Conservation (phyloP, 2,113 vertebrate genomes). For the Panthera leo region DNA sequence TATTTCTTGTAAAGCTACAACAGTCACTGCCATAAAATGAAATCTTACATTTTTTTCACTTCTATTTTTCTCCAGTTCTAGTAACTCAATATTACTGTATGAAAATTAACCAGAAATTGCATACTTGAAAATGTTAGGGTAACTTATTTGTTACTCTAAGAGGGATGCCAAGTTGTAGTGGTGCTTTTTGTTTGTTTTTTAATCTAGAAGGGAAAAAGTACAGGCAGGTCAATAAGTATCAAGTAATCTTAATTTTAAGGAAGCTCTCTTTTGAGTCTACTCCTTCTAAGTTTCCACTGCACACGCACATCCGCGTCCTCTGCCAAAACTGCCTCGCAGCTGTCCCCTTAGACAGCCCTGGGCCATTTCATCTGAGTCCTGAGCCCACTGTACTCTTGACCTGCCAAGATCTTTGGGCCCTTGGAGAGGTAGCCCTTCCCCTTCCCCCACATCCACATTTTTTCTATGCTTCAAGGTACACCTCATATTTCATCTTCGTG, state of each 20-base stretch:
- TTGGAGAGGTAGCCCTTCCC: background rate
- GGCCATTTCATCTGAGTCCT: background rate
- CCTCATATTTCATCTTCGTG: background rate
- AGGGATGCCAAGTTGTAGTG: background rate
- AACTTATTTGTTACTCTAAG: background rate
- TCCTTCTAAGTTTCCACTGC: background rate
- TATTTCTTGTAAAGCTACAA: conserved; percentile 29
- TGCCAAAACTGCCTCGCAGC: background rate
- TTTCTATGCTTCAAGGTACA: background rate
- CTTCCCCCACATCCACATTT: background rate
- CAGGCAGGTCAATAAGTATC: background rate
- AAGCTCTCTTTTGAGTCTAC: background rate
- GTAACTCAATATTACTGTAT: background rate
- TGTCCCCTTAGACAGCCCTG: too few relatives aligned
- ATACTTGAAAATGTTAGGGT: background rate
- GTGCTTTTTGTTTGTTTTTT: background rate
- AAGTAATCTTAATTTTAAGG: background rate
- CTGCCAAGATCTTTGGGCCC: too few relatives aligned
- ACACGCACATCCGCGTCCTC: rapidly evolving
- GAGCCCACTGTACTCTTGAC: background rate
- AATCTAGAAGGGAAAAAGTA: background rate
- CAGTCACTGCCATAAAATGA: background rate
- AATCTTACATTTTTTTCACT: background rate
- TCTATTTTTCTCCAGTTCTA: conserved; percentile 11
- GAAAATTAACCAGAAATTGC: background rate